Evolutionary conservation across 2,888 invertebrate genomes (phyloP).

Genomic region (Anthrax anthrax): DNA sequence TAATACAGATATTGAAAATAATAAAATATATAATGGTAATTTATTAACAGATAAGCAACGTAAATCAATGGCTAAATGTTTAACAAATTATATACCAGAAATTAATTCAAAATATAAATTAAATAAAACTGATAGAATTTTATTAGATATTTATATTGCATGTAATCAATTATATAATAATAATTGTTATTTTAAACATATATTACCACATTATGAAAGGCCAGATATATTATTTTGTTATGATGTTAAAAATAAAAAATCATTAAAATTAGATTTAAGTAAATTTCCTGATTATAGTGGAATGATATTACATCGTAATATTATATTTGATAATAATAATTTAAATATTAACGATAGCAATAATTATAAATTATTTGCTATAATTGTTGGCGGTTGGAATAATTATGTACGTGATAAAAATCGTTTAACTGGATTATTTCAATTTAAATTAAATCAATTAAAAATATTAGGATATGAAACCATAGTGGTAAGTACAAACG

Average conservation of each 20-base stretch:
- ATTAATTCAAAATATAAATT: conserved; percentile 37
- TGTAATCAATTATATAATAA: conserved; percentile 24
- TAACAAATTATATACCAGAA: conserved; percentile 44
- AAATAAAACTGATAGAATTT: conserved; percentile 41
- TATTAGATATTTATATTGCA: conserved; percentile 41
- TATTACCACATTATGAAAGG: conserved; percentile 53
- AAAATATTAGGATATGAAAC: conserved; percentile 43
- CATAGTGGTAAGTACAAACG: conserved; percentile 38
- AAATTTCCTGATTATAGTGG: conserved; percentile 41
- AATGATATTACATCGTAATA: conserved; percentile 9
- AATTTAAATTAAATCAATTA: conserved; percentile 51
- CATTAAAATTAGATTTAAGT: conserved; percentile 35
- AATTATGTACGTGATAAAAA: conserved; percentile 39
- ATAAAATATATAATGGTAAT: conserved; percentile 43
- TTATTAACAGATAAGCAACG: conserved; percentile 37
- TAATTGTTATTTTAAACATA: conserved; percentile 38
- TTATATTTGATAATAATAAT: conserved; percentile 19
- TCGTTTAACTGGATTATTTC: conserved; percentile 41
- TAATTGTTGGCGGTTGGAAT: conserved; percentile 49
- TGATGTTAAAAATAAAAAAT: conserved; percentile 36
- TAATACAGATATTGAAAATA: too few relatives aligned
- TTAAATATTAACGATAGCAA: conserved; percentile 33
- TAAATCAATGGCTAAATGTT: conserved; percentile 42
- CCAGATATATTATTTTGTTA: conserved; percentile 49
- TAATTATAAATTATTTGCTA: conserved; percentile 18